Conservation (phyloP, 2,797 vertebrate genomes). For the Clarias platycephalus region DNA sequence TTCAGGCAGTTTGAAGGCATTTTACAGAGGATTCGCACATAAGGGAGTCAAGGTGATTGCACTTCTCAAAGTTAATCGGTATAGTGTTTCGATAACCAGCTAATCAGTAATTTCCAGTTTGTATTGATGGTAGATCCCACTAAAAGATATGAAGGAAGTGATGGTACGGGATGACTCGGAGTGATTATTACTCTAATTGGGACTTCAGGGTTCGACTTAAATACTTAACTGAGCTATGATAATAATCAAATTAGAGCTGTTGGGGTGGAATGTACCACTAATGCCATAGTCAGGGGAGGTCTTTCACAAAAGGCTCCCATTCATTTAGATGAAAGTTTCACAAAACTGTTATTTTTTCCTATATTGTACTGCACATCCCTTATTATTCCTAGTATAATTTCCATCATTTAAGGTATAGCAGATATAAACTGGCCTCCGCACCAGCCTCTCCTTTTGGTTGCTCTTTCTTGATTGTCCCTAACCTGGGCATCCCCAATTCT, state of each 20-base stretch:
- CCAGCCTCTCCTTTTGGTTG: no score
- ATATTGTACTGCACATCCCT: neutral
- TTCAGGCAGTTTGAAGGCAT: slow-evolving; percentile 37
- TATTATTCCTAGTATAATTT: neutral
- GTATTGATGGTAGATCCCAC: neutral
- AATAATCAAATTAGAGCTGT: slow-evolving; percentile 3
- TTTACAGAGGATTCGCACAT: slow-evolving; percentile 49
- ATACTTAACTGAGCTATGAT: neutral
- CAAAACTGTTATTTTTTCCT: neutral
- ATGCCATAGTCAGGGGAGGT: neutral
- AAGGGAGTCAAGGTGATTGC: neutral
- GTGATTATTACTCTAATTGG: neutral
- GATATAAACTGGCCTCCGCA: neutral
- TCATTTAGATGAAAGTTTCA: neutral
- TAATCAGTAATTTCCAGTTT: neutral
- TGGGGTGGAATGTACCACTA: neutral
- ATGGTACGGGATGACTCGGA: neutral
- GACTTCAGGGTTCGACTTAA: slow-evolving; percentile 16
- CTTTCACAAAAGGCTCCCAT: neutral
- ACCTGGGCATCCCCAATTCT: no score
- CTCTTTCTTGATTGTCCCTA: neutral
- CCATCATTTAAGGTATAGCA: neutral
- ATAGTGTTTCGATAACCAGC: neutral
- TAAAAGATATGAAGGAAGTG: neutral
- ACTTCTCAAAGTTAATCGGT: neutral